Evolutionary conservation across 2,113 vertebrate species (phyloP).

Genomic region (Strigops habroptila): DNA sequence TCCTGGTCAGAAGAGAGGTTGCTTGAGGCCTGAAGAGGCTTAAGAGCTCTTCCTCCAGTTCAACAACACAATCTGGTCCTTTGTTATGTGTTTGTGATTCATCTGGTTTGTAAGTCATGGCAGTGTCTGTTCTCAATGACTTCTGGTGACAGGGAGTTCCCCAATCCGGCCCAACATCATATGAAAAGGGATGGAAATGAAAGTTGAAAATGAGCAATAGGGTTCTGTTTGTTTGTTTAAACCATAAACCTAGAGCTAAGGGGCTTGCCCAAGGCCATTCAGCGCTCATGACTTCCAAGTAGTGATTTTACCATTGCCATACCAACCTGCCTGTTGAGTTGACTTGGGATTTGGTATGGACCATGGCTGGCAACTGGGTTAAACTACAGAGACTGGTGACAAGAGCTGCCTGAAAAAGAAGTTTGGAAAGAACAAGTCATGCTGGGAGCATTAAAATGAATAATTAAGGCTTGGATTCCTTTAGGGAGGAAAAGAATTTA

Average conservation of each 20-base stretch:
- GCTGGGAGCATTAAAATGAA: conserved; percentile 63
- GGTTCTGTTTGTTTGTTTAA: conserved; percentile 30
- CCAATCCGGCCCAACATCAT: rapidly evolving
- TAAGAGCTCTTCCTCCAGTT: background rate
- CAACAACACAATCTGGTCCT: background rate
- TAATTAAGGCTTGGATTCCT: conserved; percentile 63
- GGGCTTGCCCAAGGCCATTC: background rate
- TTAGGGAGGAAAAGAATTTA: conserved; percentile 58
- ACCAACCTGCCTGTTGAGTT: background rate
- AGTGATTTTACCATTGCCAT: background rate
- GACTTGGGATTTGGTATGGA: background rate
- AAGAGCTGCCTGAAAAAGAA: conserved; percentile 31
- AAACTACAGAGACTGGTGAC: background rate
- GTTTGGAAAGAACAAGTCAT: conserved; percentile 44
- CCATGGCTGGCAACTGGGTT: background rate
- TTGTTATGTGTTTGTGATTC: background rate
- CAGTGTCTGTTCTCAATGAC: background rate
- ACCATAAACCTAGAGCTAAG: background rate
- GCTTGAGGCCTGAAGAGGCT: background rate
- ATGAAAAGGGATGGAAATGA: background rate
- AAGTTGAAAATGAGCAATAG: background rate
- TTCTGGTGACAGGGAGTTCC: conserved; percentile 22
- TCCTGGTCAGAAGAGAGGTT: background rate
- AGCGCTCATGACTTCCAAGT: background rate
- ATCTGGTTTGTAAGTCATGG: background rate